Evolutionary conservation across 2,888 invertebrate species (phyloP).

Genomic region (Anoncus sp.): DNA sequence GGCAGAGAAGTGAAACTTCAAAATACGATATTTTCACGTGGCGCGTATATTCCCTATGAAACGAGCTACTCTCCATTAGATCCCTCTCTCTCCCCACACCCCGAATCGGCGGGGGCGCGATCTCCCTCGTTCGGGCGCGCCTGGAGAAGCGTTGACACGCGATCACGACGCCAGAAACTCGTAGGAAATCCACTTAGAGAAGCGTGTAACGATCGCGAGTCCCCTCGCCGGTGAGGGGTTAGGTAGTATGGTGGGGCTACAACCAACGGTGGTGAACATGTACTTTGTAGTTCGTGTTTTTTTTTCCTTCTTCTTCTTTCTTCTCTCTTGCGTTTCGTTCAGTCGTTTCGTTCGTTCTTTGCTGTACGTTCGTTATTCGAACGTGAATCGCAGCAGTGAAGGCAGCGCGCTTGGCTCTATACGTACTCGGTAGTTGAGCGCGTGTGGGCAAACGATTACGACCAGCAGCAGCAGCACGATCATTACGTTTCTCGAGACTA

Average conservation of each 20-base stretch:
- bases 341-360: slow-evolving; percentile 40
- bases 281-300: slow-evolving; percentile 59
- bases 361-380: slow-evolving; percentile 44
- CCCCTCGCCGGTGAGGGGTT: slow-evolving; percentile 18
- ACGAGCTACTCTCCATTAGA: slow-evolving; percentile 60
- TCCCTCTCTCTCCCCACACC: no score
- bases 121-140: slow-evolving; percentile 56
- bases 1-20: slow-evolving; percentile 49
- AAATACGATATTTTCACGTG: slow-evolving; percentile 53
- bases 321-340: slow-evolving; percentile 36
- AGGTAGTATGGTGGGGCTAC: slow-evolving; percentile 15
- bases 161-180: slow-evolving; percentile 56
- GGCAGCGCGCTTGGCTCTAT: slow-evolving; percentile 35
- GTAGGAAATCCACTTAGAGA: slow-evolving; percentile 65
- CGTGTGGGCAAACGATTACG: slow-evolving; percentile 62
- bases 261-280: slow-evolving; percentile 57
- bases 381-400: slow-evolving; percentile 52
- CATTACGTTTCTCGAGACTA: slow-evolving; percentile 59
- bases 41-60: slow-evolving; percentile 48
- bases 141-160: slow-evolving; percentile 62
- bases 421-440: slow-evolving; percentile 37
- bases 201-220: slow-evolving; percentile 62
- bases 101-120: slow-evolving; percentile 38
- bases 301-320: slow-evolving; percentile 21
- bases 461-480: slow-evolving; percentile 51